Percentiles rank a stretch among this genome's conserved stretches.
Evolutionary conservation across 2,113 vertebrate species (phyloP).

Genomic region (Microcebus tavaratra): DNA sequence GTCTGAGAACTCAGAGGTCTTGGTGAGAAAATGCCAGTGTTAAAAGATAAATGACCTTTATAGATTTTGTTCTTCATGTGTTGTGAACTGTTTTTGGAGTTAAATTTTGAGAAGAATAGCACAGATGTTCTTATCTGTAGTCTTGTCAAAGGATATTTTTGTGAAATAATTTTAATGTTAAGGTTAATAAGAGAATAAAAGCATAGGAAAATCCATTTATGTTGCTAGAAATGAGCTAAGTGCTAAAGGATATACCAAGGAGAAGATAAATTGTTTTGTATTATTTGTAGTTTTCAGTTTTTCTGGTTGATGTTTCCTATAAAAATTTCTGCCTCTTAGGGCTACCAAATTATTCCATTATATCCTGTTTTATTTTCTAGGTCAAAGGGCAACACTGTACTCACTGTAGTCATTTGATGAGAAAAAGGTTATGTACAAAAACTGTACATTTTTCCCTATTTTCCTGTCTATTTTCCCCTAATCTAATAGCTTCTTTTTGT

Average conservation of each 20-base stretch:
- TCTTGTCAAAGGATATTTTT: conserved; percentile 21
- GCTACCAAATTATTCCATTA: not conserved
- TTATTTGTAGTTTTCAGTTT: not conserved
- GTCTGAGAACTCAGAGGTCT: conserved; percentile 44
- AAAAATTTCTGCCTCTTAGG: not conserved
- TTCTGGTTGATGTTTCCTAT: not conserved
- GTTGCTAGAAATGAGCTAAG: not conserved
- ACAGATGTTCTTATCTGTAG: not conserved
- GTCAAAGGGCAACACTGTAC: not conserved
- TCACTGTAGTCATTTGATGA: conserved; percentile 6
- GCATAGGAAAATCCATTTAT: not conserved
- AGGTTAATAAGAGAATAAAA: conserved; percentile 53
- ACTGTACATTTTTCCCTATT: not conserved
- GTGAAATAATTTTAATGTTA: conserved; percentile 46
- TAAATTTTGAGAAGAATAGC: conserved; percentile 44
- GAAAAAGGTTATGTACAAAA: not conserved
- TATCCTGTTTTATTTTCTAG: conserved; percentile 40
- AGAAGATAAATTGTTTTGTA: not conserved
- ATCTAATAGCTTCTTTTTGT: not conserved
- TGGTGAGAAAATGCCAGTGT: conserved; percentile 53
- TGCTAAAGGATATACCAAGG: not conserved
- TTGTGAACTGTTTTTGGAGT: conserved; percentile 33
- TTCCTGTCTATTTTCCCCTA: not conserved
- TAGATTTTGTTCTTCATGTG: conserved; percentile 33
- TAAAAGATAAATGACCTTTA: conserved; percentile 54